Conservation (phyloP, 2,113 vertebrate genomes). For the Oreotrochilus melanogaster region DNA sequence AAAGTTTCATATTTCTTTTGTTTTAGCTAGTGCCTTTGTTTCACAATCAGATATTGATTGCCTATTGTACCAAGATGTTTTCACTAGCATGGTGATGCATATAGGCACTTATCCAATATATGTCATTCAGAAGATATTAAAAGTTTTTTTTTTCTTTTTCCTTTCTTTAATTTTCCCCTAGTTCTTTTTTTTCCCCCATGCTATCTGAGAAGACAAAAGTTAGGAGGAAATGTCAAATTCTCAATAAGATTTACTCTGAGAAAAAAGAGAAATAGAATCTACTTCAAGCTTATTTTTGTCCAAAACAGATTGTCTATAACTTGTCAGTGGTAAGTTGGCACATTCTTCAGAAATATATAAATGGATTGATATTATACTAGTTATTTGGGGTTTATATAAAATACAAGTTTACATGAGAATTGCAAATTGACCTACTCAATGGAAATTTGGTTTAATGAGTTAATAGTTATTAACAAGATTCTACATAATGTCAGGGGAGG, state of each 20-base stretch:
- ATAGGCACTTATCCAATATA: not conserved
- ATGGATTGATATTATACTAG: not conserved
- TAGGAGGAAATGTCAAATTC: not conserved
- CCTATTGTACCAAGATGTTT: not conserved
- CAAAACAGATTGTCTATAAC: not conserved
- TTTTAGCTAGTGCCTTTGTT: accelerated
- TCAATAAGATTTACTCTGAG: not conserved
- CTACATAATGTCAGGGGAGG: not conserved
- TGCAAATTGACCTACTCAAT: not conserved
- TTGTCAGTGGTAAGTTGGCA: not conserved
- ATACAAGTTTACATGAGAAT: not conserved
- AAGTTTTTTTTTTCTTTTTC: not conserved
- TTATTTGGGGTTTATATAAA: not conserved
- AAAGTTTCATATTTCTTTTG: not conserved
- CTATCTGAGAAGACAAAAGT: not conserved
- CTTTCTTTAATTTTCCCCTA: not conserved
- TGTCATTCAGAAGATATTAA: not conserved
- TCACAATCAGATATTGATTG: not conserved
- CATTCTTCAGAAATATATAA: not conserved
- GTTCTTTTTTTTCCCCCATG: not conserved
- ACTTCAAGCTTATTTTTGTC: not conserved
- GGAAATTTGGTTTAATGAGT: not conserved
- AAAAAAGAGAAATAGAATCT: accelerated
- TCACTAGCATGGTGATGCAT: not conserved
- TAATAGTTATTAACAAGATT: not conserved